phyloP scores from a whole-genome alignment of 2,888 invertebrate species.

The Pristionchus japonicus region DNA sequence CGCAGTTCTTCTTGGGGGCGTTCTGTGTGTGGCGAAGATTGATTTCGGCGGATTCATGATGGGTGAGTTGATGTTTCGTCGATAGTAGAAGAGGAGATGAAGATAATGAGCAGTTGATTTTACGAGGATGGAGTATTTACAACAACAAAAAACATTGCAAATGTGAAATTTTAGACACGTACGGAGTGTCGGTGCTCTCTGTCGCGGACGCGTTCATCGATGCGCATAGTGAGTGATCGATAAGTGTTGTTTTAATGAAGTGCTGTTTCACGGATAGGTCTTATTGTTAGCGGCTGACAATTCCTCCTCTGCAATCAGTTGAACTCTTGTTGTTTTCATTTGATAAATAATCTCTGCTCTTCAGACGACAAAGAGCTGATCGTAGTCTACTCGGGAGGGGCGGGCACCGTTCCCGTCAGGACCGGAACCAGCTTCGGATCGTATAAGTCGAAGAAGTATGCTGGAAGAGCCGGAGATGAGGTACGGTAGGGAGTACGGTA shows the following conservation, averaged over 20 bases:
- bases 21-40: constrained; percentile 31
- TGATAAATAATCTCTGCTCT: background rate
- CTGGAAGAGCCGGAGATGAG: background rate
- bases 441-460: background rate
- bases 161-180: background rate
- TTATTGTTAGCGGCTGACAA: background rate
- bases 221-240: background rate
- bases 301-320: background rate
- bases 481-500: constrained; percentile 14
- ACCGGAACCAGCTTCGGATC: constrained; percentile 14
- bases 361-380: constrained; percentile 35
- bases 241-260: background rate
- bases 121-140: no score
- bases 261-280: background rate
- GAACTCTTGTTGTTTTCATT: no score
- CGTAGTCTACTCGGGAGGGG: constrained; percentile 39
- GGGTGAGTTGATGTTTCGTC: background rate
- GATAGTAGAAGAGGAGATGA: background rate
- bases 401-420: constrained; percentile 28
- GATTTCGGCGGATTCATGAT: constrained; percentile 36
- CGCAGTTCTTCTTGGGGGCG: background rate
- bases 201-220: background rate
- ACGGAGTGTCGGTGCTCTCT: constrained; percentile 6
- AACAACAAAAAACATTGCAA: background rate
- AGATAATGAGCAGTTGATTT: no score